Evolutionary conservation across 2,113 vertebrate species (phyloP).

Genomic region (Tapirus terrestris): DNA sequence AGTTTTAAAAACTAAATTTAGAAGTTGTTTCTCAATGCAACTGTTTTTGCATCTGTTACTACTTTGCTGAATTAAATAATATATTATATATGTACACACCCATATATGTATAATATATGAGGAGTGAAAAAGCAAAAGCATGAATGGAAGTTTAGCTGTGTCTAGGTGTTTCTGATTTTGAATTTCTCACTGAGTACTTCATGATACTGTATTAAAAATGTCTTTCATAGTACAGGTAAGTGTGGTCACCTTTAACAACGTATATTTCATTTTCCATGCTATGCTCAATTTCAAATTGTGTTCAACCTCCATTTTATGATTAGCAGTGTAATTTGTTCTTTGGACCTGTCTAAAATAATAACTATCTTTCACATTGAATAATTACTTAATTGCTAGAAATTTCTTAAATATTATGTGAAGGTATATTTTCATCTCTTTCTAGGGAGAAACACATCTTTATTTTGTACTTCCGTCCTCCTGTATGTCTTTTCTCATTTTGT

Average conservation of each 20-base stretch:
- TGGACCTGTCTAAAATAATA: background rate
- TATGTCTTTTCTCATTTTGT: background rate
- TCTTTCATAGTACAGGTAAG: background rate
- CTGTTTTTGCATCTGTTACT: background rate
- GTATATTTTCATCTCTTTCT: background rate
- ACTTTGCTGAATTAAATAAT: background rate
- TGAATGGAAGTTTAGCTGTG: background rate
- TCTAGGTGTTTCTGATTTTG: background rate
- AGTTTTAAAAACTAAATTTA: background rate
- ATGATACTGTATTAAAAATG: background rate
- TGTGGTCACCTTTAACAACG: background rate
- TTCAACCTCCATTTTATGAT: background rate
- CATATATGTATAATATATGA: background rate
- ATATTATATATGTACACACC: background rate
- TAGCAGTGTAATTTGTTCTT: background rate
- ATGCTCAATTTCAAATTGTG: background rate
- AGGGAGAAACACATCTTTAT: background rate
- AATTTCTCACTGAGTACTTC: slow-evolving; percentile 1
- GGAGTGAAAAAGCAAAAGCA: background rate
- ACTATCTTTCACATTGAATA: background rate
- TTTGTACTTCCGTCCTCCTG: background rate
- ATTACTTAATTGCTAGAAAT: background rate
- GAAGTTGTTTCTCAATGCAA: background rate
- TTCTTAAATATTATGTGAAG: background rate
- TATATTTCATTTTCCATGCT: background rate